Base-by-base conservation (phyloP, 2,113 vertebrate genomes). In the Hippocampus guttulatus region DNA sequence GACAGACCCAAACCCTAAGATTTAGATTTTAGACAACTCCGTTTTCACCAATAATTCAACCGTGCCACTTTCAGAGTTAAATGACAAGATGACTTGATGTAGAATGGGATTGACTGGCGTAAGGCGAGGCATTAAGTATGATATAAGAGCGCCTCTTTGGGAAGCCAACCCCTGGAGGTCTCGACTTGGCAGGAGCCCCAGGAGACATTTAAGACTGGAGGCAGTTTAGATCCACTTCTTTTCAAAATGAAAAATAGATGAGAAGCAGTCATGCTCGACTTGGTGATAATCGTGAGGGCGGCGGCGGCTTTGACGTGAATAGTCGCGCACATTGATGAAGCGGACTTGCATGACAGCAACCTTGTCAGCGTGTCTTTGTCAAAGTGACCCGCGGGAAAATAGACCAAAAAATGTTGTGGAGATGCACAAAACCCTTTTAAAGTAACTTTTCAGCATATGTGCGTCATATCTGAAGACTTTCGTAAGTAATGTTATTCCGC, bases 241-340 rank as follows among this genome's bases (percentile, higher is more conserved):
- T 88, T 77, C 68, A 30, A 79, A 78, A 89, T 89, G 75, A 87
- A 84, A 90, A 86, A 85, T 88, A 75, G 70, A 89, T 84, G 87
- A 82, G 75, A 82, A 73, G n/a, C 67, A 81, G 81, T 78, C 81
- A 65, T 51, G 64, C 83, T 71, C 62, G 64, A 65, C 78, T 85
- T 75, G 80, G 78, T 74, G 80, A 76, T 74, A 58, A 80, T 82
- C 65, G 11, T 12, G 21, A 71, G 74, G 73, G 57, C 80, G 47
- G 3, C 20, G 68, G 57, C 51, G 23, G 57, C 74, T 78, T 78
- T 74, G 72, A 75, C 15, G 18, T 71, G 66, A 61, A 49, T 18
- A 21, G 2, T 54, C 2, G 51, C 8, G 7, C 20, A 9, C 0
- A 9, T n/a, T 54, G 20, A 54, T 54, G 8, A 18, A 51, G 47